These are phyloP conservation scores for Hippocampus kuda DNA, from an alignment of 2,797 vertebrate genomes.

Conservation along the genomic window DNA sequence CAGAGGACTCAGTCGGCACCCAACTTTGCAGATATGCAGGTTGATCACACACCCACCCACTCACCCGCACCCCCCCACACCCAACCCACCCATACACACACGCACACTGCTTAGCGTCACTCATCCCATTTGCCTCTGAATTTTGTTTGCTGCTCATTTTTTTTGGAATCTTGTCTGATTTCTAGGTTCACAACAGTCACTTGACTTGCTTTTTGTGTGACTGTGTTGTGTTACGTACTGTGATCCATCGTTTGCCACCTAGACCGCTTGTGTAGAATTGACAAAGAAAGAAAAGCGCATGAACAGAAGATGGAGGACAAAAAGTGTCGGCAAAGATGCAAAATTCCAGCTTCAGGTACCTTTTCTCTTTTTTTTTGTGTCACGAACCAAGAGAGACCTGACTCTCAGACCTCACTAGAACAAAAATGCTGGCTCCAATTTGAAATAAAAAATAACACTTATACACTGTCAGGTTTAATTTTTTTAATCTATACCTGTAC, in stretches of 20 bases:
- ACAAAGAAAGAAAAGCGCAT: constrained; percentile 99
- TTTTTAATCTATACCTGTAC: background rate
- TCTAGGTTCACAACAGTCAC: constrained; percentile 43
- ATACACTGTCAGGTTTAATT: background rate
- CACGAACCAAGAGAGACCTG: constrained; percentile 15
- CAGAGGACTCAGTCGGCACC: constrained; percentile 97
- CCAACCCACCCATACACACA: background rate
- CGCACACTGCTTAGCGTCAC: constrained; percentile 2
- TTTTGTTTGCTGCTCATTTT: constrained; percentile 34
- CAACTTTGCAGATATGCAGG: constrained; percentile 98
- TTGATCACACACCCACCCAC: constrained; percentile 52
- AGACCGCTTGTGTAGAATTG: constrained; percentile 99
- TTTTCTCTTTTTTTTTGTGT: constrained; percentile 12
- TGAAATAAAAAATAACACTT: background rate
- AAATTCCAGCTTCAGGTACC: constrained; percentile 99
- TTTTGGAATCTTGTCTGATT: constrained; percentile 6
- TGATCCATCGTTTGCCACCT: constrained; percentile 74
- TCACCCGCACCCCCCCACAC: background rate
- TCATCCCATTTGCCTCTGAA: constrained; percentile 17
- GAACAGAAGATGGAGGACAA: constrained; percentile 99
- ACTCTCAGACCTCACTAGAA: background rate
- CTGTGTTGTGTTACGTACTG: constrained; percentile 58
- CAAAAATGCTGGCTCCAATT: background rate
- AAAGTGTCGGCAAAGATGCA: constrained; percentile 99
- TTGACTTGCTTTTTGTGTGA: constrained; percentile 31